These are phyloP conservation scores for Nymphalis io DNA, from an alignment of 1,140 invertebrate species.

Conservation along the genomic window DNA sequence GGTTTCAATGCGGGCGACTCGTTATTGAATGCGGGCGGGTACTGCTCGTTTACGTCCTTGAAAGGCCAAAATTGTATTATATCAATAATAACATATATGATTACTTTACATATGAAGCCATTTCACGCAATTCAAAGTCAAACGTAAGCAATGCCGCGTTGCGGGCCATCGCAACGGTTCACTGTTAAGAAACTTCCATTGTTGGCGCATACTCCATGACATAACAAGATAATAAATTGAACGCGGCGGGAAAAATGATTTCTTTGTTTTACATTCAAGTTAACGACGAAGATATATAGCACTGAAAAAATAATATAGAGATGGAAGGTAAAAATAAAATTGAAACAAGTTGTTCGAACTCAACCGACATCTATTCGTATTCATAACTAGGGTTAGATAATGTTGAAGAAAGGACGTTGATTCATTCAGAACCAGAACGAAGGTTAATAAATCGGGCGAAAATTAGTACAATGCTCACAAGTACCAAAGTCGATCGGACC, in stretches of 20 bases:
- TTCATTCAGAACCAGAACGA: slow-evolving; percentile 52
- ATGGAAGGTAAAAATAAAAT: slow-evolving; percentile 18
- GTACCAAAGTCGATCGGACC: slow-evolving; percentile 31
- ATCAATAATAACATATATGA: not conserved
- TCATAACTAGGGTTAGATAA: slow-evolving; percentile 43
- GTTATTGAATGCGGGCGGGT: slow-evolving; percentile 60
- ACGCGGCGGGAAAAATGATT: slow-evolving; percentile 24
- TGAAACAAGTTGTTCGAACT: slow-evolving; percentile 19
- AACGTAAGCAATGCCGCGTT: slow-evolving; percentile 14
- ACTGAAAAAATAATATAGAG: not conserved
- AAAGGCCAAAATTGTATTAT: not conserved
- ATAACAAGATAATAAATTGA: slow-evolving; percentile 21
- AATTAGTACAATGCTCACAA: slow-evolving; percentile 30
- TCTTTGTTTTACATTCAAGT: slow-evolving; percentile 14
- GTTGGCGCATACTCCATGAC: slow-evolving; percentile 11
- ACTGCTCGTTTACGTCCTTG: slow-evolving; percentile 15
- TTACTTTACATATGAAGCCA: not conserved
- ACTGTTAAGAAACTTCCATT: slow-evolving; percentile 19
- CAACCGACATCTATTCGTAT: slow-evolving; percentile 36
- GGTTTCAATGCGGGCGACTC: slow-evolving; percentile 55
- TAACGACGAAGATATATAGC: not conserved
- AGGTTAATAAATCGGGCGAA: slow-evolving; percentile 43
- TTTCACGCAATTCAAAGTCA: slow-evolving; percentile 4
- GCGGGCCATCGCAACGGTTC: slow-evolving; percentile 18
- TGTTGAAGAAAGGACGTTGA: slow-evolving; percentile 47